Base-by-base conservation (phyloP, 1,140 invertebrate genomes). In the Sycophila sp. region DNA sequence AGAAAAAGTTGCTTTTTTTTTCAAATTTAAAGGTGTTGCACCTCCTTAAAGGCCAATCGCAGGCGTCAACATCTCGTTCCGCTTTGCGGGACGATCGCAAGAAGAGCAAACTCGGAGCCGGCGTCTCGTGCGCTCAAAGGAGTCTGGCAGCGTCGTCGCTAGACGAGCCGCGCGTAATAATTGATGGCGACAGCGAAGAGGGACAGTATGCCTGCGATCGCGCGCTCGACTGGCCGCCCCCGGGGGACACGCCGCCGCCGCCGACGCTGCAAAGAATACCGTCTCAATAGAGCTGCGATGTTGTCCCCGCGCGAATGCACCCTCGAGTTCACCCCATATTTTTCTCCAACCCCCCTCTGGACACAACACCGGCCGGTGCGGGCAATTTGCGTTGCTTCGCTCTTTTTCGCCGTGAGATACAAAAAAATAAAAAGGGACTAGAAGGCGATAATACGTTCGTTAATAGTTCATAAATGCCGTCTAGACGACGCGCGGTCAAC, bases 131-230 rank as follows among this genome's bases (percentile, higher is more conserved):
- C n/a, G n/a, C n/a, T n/a, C n/a, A n/a, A n/a, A n/a, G n/a, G n/a
- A n/a, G n/a, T n/a, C n/a, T n/a, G n/a, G n/a, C n/a, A n/a, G n/a
- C n/a, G n/a, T n/a, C n/a, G n/a, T 22, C 19, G 82, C 78, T 82
- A 84, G 82, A 85, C 83, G 81, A 82, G 80, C 77, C 75, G 28
- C 75, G 60, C 71, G 77, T 80, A 85, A 85, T 85, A 83, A 85
- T 85, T 83, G 77, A 84, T 79, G 80, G 72, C 32, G 69, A 78
- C 76, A 78, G 78, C 78, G 80, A 81, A n/a, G 42, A 81, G 77
- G 79, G 81, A 81, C 83, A 80, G 79, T 82, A 78, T 22, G 80
- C 81, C 80, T 83, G 83, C n/a, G n/a, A n/a, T n/a, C n/a, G n/a
- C 81, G 75, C 76, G 79, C 78, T 77, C 76, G 75, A 77, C 77